A percentile compares a stretch with the other conserved stretches of the same genome.
These are phyloP conservation scores for Xanthorhoe spadicearia DNA, from an alignment of 2,888 invertebrate genomes.

Conservation along the genomic window DNA sequence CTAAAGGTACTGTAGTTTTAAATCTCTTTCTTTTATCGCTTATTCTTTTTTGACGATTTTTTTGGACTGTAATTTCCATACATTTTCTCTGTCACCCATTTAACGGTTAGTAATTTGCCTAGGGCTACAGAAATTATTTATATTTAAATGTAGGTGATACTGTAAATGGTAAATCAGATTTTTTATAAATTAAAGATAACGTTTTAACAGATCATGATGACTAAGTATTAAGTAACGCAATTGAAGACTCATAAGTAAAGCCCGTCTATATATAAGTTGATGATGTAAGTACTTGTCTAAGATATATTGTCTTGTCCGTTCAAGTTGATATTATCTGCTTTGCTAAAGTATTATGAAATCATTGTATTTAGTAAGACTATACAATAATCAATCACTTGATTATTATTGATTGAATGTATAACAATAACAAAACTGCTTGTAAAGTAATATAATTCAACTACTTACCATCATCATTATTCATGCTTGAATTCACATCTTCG, in stretches of 20 bases:
- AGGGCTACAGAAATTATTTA: too few species aligned
- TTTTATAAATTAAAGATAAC: too few species aligned
- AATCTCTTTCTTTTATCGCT: too few species aligned
- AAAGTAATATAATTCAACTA: background rate
- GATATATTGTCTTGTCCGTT: background rate
- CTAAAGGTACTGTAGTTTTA: too few species aligned
- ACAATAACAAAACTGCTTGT: background rate
- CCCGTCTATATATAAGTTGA: too few species aligned
- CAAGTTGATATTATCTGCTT: background rate
- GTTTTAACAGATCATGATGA: too few species aligned
- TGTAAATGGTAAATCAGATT: too few species aligned
- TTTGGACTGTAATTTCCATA: too few species aligned
- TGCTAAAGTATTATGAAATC: background rate
- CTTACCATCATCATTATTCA: background rate
- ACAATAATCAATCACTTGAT: background rate
- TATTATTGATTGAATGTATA: background rate
- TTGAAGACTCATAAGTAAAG: background rate
- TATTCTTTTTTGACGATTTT: too few species aligned
- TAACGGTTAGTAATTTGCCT: too few species aligned
- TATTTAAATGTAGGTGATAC: too few species aligned
- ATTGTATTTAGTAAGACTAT: background rate
- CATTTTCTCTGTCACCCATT: too few species aligned
- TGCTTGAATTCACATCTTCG: background rate
- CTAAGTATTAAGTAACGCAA: background rate
- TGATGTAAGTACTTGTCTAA: background rate